Conservation (phyloP, 2,888 invertebrate species). For the Drosophila kambysellisi region DNA sequence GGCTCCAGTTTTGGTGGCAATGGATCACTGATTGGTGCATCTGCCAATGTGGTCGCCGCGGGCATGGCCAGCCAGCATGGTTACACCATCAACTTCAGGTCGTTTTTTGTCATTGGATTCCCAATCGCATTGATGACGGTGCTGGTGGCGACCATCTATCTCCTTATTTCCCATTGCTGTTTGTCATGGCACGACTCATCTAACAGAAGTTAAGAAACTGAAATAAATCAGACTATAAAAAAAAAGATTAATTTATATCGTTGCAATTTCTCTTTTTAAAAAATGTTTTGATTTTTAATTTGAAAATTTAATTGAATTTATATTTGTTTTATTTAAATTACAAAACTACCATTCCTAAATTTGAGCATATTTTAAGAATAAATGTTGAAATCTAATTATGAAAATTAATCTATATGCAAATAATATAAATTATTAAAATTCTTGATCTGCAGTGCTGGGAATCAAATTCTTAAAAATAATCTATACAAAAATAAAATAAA, state of each 20-base stretch:
- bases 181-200: conserved; percentile 87
- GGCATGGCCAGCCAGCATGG: conserved; percentile 96
- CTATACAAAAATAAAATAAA: no score
- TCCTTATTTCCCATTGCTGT: conserved; percentile 90
- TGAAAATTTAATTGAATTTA: background rate
- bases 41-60: conserved; percentile 95
- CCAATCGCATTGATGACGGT: conserved; percentile 92
- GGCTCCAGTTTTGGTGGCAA: conserved; percentile 97
- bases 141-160: conserved; percentile 88
- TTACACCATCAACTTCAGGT: conserved; percentile 91
- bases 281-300: background rate
- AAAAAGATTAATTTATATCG: background rate
- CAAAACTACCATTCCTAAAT: background rate
- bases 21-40: conserved; percentile 95
- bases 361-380: background rate
- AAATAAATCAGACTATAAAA: background rate
- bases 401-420: background rate
- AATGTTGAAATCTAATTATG: background rate
- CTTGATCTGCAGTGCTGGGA: background rate
- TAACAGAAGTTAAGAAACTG: background rate
- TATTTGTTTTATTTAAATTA: background rate
- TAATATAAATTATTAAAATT: background rate
- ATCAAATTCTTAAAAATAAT: no score
- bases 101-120: conserved; percentile 93
- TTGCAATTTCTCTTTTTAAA: background rate